These are phyloP conservation scores for Cariama cristata DNA, from an alignment of 2,113 vertebrate species.

Conservation along the genomic window DNA sequence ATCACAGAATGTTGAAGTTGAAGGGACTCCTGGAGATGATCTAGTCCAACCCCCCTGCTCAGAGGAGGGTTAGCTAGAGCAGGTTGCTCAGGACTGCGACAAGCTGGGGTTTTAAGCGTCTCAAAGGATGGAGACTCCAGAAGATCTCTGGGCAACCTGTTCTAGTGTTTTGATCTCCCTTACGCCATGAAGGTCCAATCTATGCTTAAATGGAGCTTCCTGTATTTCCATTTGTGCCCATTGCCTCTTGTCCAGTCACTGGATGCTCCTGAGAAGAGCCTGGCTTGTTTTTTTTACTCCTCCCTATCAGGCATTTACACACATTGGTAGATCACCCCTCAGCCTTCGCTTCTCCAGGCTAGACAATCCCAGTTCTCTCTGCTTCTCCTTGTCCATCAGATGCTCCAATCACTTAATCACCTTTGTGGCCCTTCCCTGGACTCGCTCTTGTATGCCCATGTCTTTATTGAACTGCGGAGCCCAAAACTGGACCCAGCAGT, in stretches of 20 bases:
- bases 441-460: not conserved
- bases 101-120: not conserved
- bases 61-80: not conserved
- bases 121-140: not conserved
- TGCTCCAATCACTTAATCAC: not conserved
- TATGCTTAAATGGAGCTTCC: not conserved
- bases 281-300: not conserved
- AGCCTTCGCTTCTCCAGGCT: not conserved
- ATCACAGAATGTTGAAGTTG: not conserved
- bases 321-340: not conserved
- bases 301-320: not conserved
- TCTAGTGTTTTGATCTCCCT: not conserved
- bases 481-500: not conserved
- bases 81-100: not conserved
- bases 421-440: not conserved
- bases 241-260: not conserved
- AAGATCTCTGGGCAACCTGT: not conserved
- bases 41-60: not conserved
- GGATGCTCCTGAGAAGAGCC: not conserved
- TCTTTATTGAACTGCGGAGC: not conserved
- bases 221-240: not conserved
- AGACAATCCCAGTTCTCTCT: not conserved
- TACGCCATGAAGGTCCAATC: not conserved
- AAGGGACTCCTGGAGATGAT: not conserved
- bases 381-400: not conserved